A percentile compares a stretch with the other conserved stretches of the same genome.
phyloP scores from a whole-genome alignment of 1,140 invertebrate species.

The Drosophila bifasciata region DNA sequence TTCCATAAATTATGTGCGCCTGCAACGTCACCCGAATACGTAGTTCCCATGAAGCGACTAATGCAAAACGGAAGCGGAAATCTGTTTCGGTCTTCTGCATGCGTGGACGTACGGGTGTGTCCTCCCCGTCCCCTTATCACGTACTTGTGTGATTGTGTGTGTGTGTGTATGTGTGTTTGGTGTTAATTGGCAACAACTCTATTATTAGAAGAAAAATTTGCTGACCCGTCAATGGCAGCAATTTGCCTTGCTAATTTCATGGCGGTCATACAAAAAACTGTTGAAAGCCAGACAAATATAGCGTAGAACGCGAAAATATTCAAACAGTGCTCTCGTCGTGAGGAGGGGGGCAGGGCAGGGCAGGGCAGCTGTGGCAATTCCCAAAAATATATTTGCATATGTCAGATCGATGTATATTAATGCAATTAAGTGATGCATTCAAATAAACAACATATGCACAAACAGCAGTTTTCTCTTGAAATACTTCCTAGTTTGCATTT shows the following conservation, averaged over 20 bases:
- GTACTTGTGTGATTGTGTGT: neutral
- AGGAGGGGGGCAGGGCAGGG: neutral
- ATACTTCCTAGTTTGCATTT: conserved; percentile 1
- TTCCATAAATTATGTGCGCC: conserved; percentile 75
- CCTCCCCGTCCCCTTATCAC: neutral
- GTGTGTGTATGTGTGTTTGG: conserved; percentile 8
- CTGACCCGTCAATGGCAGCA: conserved; percentile 45
- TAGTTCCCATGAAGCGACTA: conserved; percentile 56
- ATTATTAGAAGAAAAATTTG: conserved; percentile 45
- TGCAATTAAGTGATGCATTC: conserved; percentile 49
- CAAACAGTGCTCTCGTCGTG: conserved; percentile 2
- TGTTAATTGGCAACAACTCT: conserved; percentile 64
- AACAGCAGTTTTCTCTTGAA: conserved; percentile 25
- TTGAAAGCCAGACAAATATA: conserved; percentile 31
- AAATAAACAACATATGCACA: conserved; percentile 32
- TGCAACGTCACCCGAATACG: conserved; percentile 36
- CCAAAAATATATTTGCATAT: conserved; percentile 43
- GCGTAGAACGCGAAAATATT: conserved; percentile 5
- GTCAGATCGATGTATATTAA: conserved; percentile 46
- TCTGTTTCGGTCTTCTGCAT: conserved; percentile 52
- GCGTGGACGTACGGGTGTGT: neutral
- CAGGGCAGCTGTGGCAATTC: conserved; percentile 36
- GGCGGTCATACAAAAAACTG: conserved; percentile 16
- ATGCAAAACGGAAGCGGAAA: conserved; percentile 78
- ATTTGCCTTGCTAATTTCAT: conserved; percentile 68